These are phyloP conservation scores for Ashinkailepas kermadecensis DNA, from an alignment of 2,888 invertebrate species.

Conservation along the genomic window DNA sequence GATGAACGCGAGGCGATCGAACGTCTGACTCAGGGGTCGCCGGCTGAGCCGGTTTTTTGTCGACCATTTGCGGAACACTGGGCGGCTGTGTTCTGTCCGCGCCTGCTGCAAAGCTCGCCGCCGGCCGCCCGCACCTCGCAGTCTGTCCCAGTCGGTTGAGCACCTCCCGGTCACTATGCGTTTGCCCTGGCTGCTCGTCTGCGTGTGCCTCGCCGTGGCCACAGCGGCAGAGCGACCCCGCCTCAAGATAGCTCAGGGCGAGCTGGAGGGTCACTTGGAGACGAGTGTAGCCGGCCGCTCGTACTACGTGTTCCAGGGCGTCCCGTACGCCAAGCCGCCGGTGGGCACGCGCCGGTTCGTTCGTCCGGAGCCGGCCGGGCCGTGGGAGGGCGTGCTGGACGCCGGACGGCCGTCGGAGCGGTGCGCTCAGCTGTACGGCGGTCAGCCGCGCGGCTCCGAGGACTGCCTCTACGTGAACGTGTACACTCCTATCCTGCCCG, in stretches of 20 bases:
- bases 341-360: constrained; percentile 49
- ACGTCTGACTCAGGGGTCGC: too few species aligned
- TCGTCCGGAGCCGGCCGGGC: neutral
- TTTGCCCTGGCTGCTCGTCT: neutral
- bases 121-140: neutral
- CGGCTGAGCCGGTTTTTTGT: too few species aligned
- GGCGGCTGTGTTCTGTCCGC: too few species aligned
- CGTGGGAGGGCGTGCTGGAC: constrained; percentile 57
- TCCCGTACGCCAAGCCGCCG: constrained; percentile 85
- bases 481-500: constrained; percentile 63
- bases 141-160: neutral
- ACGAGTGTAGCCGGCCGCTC: neutral
- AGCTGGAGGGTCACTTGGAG: constrained; percentile 63
- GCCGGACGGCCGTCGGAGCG: constrained; percentile 74
- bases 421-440: constrained; percentile 81
- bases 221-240: constrained; percentile 55
- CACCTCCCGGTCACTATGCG: neutral
- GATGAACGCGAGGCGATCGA: too few species aligned
- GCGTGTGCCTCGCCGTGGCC: constrained; percentile 30
- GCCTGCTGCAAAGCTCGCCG: neutral
- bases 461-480: constrained; percentile 93
- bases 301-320: constrained; percentile 48
- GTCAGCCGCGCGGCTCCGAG: constrained; percentile 83
- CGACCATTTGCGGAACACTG: too few species aligned
- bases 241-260: constrained; percentile 73